Percentiles rank a stretch among this genome's conserved stretches.
Conservation (phyloP, 2,888 invertebrate species). For the Busseola fusca region DNA sequence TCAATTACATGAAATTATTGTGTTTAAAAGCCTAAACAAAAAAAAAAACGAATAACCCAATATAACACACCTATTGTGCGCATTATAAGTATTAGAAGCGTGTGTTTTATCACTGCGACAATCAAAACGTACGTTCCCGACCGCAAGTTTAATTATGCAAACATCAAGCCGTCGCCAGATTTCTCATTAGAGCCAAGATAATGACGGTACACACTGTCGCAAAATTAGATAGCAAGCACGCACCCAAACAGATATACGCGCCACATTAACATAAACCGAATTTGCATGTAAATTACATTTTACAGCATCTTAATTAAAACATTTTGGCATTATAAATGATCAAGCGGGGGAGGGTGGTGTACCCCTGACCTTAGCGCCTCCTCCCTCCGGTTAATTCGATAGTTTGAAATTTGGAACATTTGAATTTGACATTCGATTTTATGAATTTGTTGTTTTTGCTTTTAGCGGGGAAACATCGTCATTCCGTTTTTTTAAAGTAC, state of each 20-base stretch:
- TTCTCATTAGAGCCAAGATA: constrained; percentile 89
- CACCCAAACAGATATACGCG: constrained; percentile 89
- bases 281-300: constrained; percentile 90
- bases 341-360: constrained; percentile 81
- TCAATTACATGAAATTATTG: not conserved
- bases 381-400: constrained; percentile 78
- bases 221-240: constrained; percentile 89
- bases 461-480: not conserved
- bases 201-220: constrained; percentile 89
- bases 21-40: not conserved
- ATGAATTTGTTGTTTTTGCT: constrained; percentile 31
- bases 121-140: constrained; percentile 85
- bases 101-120: constrained; percentile 86
- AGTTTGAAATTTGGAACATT: constrained; percentile 73
- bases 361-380: constrained; percentile 81
- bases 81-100: constrained; percentile 76
- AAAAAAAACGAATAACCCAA: constrained; percentile 3
- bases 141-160: constrained; percentile 89
- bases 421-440: constrained; percentile 68
- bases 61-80: constrained; percentile 57
- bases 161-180: constrained; percentile 89
- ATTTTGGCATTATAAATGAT: constrained; percentile 90
- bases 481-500: not conserved
- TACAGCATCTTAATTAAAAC: constrained; percentile 90
- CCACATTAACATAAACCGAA: constrained; percentile 90